Percentiles rank a stretch among this genome's conserved stretches.
phyloP scores from a whole-genome alignment of 2,797 vertebrate genomes.

The Clarias pachynema region DNA sequence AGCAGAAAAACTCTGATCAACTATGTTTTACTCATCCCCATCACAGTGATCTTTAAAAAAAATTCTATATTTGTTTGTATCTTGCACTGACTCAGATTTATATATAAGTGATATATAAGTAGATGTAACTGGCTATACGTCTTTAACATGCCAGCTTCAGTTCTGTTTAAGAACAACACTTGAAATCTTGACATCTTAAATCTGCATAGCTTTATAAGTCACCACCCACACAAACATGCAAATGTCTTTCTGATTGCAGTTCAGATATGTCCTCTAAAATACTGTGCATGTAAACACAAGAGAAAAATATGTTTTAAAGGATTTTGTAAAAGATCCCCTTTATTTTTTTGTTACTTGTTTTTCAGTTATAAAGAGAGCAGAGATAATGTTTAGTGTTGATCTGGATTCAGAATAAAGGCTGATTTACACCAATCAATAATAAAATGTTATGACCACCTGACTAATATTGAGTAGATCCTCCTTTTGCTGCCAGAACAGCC shows the following conservation, averaged over 20 bases:
- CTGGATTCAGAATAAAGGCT: background rate
- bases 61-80: background rate
- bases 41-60: slow-evolving; percentile 18
- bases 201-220: slow-evolving; percentile 43
- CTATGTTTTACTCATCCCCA: background rate
- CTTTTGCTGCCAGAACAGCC: too few relatives aligned
- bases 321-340: background rate
- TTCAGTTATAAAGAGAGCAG: background rate
- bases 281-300: slow-evolving; percentile 28
- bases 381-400: background rate
- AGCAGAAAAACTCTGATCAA: slow-evolving; percentile 19
- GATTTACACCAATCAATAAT: background rate
- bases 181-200: slow-evolving; percentile 34
- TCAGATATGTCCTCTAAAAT: slow-evolving; percentile 34
- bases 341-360: too few relatives aligned
- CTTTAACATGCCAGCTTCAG: slow-evolving; percentile 20
- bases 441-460: too few relatives aligned
- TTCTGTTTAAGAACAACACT: background rate
- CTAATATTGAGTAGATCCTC: too few relatives aligned
- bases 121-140: background rate
- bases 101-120: background rate
- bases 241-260: slow-evolving; percentile 42
- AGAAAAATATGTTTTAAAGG: slow-evolving; percentile 14
- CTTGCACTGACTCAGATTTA: slow-evolving; percentile 3
- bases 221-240: slow-evolving; percentile 42